Conservation (phyloP, 2,797 vertebrate genomes). For the Austrolebias charrua region DNA sequence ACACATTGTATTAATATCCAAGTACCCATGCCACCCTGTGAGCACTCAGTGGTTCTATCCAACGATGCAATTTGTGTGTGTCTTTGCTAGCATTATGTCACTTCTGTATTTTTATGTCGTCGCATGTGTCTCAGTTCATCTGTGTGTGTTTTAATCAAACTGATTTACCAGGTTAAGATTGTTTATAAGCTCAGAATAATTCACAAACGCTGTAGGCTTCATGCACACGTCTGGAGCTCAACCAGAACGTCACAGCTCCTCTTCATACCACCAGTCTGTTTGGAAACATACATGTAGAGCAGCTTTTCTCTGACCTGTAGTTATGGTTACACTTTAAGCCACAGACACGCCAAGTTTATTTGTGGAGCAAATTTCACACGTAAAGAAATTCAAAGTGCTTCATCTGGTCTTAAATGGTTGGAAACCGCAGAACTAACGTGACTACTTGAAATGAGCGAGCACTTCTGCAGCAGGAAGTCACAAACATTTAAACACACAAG, state of each 20-base stretch:
- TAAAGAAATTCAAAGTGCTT: slow-evolving; percentile 15
- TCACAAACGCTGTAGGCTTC: slow-evolving; percentile 18
- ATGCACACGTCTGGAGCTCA: slow-evolving; percentile 1
- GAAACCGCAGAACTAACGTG: not conserved
- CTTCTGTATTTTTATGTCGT: slow-evolving; percentile 17
- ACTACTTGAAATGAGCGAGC: not conserved
- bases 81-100: slow-evolving; percentile 20
- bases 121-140: slow-evolving; percentile 4
- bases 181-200: slow-evolving; percentile 24
- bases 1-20: slow-evolving; percentile 74
- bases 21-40: slow-evolving; percentile 56
- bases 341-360: slow-evolving; percentile 8
- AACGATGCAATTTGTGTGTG: slow-evolving; percentile 20
- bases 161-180: slow-evolving; percentile 28
- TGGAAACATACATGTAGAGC: slow-evolving; percentile 16
- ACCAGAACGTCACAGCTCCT: slow-evolving; percentile 20
- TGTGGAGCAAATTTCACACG: not conserved
- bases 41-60: slow-evolving; percentile 34
- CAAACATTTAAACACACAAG: not conserved
- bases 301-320: slow-evolving; percentile 21
- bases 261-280: slow-evolving; percentile 24
- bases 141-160: slow-evolving; percentile 28
- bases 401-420: not conserved
- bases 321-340: slow-evolving; percentile 53
- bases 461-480: not conserved